Conservation (phyloP, 2,797 vertebrate species). For the Lepilemur ruficaudatus region DNA sequence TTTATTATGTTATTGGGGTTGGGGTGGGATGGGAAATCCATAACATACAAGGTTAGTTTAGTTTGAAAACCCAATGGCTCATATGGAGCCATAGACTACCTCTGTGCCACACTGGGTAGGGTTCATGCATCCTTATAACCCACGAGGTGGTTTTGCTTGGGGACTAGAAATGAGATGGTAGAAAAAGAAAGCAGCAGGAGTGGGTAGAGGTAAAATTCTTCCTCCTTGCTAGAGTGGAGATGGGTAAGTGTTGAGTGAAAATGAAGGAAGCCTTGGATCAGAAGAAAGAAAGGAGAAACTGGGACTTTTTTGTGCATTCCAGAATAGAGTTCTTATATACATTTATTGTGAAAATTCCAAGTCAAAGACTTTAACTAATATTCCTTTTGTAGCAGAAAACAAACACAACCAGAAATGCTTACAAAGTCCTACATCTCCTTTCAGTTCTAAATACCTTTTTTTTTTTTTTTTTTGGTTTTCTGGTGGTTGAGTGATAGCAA, state of each 20-base stretch:
- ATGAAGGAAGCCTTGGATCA: background rate
- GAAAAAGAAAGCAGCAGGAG: background rate
- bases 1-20: background rate
- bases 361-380: background rate
- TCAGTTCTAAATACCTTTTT: background rate
- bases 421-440: background rate
- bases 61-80: background rate
- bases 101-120: background rate
- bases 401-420: background rate
- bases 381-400: background rate
- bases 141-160: background rate
- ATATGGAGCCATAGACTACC: background rate
- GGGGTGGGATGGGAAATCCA: background rate
- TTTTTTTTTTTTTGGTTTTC: background rate
- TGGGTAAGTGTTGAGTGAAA: background rate
- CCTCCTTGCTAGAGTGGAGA: background rate
- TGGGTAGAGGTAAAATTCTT: background rate
- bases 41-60: background rate
- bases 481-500: background rate
- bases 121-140: background rate
- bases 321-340: background rate
- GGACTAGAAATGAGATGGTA: background rate
- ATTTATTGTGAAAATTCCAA: background rate
- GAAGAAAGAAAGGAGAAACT: background rate
- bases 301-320: background rate